phyloP scores from a whole-genome alignment of 2,113 vertebrate species.

The Varanus salvator region DNA sequence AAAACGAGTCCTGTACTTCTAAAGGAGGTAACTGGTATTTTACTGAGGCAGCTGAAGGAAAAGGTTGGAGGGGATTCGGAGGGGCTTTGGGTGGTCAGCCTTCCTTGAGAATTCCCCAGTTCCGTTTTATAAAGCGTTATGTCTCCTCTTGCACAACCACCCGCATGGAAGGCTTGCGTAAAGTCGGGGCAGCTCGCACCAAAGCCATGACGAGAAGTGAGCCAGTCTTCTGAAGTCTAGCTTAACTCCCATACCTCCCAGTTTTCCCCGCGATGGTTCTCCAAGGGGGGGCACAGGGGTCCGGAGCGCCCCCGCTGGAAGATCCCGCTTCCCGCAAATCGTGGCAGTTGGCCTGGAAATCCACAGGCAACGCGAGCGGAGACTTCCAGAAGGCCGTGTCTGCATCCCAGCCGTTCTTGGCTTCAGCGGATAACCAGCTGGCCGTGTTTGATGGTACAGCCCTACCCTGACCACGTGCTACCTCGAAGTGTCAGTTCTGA shows the following conservation, averaged over 20 bases:
- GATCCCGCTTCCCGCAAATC: accelerated
- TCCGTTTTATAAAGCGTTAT: not conserved
- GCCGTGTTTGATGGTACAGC: not conserved
- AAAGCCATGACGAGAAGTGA: not conserved
- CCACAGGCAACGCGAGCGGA: not conserved
- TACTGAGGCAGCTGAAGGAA: not conserved
- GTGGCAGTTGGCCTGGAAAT: not conserved
- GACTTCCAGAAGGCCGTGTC: not conserved
- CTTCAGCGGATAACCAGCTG: not conserved
- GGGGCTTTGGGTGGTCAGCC: not conserved
- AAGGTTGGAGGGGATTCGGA: not conserved
- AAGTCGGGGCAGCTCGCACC: not conserved
- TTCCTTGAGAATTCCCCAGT: not conserved
- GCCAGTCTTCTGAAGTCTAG: not conserved
- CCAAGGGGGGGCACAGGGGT: not conserved
- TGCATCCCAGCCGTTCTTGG: not conserved
- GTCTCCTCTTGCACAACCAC: not conserved
- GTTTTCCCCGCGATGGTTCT: not conserved
- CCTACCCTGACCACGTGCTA: not conserved
- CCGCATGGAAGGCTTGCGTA: not conserved
- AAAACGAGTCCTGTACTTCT: not conserved
- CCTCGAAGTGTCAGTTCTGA: not conserved
- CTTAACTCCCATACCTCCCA: not conserved
- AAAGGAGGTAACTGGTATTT: not conserved
- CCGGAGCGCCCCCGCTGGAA: not conserved